These are phyloP conservation scores for Dione juno DNA, from an alignment of 2,888 invertebrate genomes.

Conservation along the genomic window DNA sequence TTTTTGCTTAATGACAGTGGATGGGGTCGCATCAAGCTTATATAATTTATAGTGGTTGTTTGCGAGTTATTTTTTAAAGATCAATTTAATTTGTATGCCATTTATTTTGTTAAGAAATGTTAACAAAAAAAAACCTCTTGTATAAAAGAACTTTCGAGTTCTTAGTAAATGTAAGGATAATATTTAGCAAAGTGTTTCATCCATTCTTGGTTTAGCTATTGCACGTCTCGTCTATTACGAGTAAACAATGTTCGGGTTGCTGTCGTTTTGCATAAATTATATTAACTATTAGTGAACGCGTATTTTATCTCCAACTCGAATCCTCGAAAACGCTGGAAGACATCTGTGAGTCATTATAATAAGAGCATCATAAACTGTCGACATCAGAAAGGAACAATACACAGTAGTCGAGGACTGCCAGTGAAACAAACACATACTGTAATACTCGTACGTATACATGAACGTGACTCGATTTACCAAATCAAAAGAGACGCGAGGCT, in stretches of 20 bases:
- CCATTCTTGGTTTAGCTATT: conserved; percentile 33
- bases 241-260: conserved; percentile 26
- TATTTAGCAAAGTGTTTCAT: conserved; percentile 16
- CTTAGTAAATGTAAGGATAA: conserved; percentile 19
- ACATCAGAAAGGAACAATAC: conserved; percentile 64
- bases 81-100: conserved; percentile 37
- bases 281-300: conserved; percentile 15
- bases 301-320: conserved; percentile 54
- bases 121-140: not conserved
- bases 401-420: conserved; percentile 65
- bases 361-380: conserved; percentile 67
- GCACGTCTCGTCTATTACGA: conserved; percentile 13
- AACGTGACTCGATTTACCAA: conserved; percentile 82
- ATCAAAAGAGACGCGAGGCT: conserved; percentile 76
- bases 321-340: conserved; percentile 64
- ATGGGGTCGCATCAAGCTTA: conserved; percentile 48
- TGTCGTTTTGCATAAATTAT: conserved; percentile 21
- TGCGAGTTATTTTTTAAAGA: conserved; percentile 43
- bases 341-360: conserved; percentile 68
- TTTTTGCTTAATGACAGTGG: conserved; percentile 51
- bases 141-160: conserved; percentile 17
- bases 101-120: conserved; percentile 31
- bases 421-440: conserved; percentile 67
- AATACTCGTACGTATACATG: conserved; percentile 51
- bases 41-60: conserved; percentile 47